Conservation (phyloP, 2,797 vertebrate species). For the Tarsius wallacei region DNA sequence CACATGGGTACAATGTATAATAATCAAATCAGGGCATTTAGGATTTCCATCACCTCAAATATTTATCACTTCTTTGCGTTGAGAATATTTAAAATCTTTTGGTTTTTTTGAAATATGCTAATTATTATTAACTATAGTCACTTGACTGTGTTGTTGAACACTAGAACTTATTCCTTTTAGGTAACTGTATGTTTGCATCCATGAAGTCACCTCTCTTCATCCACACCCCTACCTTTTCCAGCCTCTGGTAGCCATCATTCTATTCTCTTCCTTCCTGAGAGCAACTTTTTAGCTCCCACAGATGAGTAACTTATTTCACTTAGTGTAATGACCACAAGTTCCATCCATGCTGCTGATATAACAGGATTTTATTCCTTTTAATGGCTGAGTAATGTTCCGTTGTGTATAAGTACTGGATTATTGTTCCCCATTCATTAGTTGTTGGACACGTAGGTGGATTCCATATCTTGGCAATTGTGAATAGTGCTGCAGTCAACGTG, state of each 20-base stretch:
- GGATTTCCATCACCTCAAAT: not conserved
- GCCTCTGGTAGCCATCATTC: not conserved
- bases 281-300: not conserved
- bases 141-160: not conserved
- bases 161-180: not conserved
- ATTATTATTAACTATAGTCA: not conserved
- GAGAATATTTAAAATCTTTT: not conserved
- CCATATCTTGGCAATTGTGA: not conserved
- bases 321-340: not conserved
- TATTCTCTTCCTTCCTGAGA: not conserved
- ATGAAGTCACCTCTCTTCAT: not conserved
- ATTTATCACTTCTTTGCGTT: not conserved
- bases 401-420: not conserved
- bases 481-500: not conserved
- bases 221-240: not conserved
- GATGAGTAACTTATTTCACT: not conserved
- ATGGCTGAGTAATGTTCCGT: not conserved
- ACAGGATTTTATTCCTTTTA: not conserved
- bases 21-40: not conserved
- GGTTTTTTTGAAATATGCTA: not conserved
- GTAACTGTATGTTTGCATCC: not conserved
- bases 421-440: not conserved
- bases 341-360: not conserved
- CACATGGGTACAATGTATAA: not conserved
- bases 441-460: not conserved